These are phyloP conservation scores for Istiophorus platypterus DNA, from an alignment of 2,113 vertebrate species.

Conservation along the genomic window DNA sequence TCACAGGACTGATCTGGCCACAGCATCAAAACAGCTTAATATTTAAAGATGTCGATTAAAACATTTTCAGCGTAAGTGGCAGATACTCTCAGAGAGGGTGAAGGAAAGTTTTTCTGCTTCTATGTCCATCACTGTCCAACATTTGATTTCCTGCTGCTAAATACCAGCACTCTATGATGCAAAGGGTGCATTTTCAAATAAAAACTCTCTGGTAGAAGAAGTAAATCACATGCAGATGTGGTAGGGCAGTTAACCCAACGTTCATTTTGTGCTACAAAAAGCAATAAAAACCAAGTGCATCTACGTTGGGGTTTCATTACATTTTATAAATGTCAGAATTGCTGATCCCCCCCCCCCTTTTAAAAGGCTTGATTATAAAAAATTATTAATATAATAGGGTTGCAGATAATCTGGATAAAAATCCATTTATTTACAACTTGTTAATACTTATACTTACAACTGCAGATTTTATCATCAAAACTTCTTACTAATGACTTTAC, in stretches of 20 bases:
- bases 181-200: background rate
- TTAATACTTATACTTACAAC: no score
- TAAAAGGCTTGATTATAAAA: no score
- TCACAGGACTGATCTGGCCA: background rate
- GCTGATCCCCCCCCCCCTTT: no score
- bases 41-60: background rate
- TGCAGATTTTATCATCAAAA: no score
- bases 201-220: background rate
- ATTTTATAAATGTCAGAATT: no score
- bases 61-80: background rate
- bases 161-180: background rate
- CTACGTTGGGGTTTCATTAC: no score
- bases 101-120: background rate
- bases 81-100: background rate
- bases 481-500: no score
- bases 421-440: no score
- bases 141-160: background rate
- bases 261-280: no score
- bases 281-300: no score
- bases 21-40: conserved; percentile 15
- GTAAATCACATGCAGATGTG: background rate
- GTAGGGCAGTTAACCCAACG: background rate
- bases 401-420: no score
- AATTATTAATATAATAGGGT: no score
- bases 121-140: background rate